Percentiles rank a stretch among this genome's conserved stretches.
Evolutionary conservation across 2,888 invertebrate genomes (phyloP).

Genomic region (Dascillus cervinus): DNA sequence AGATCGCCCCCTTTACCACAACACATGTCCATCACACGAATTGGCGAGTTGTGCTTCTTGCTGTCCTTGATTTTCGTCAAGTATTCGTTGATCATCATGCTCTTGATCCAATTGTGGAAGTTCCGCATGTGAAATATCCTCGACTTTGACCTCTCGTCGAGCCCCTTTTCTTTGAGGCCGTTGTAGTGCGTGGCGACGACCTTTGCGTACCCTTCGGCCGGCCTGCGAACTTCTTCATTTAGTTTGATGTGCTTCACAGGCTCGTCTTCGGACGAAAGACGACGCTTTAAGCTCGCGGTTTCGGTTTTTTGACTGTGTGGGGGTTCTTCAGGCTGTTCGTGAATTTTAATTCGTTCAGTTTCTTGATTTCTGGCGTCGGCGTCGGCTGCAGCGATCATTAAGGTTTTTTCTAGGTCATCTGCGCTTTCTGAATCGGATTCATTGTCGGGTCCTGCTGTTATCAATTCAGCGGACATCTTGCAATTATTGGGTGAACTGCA

Average conservation of each 20-base stretch:
- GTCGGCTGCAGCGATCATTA: slow-evolving; percentile 37
- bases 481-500: too few species aligned
- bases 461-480: too few species aligned
- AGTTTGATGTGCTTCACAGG: slow-evolving; percentile 11
- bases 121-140: slow-evolving; percentile 91
- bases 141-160: slow-evolving; percentile 74
- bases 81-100: slow-evolving; percentile 84
- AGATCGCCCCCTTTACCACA: slow-evolving; percentile 99
- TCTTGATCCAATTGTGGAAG: slow-evolving; percentile 99
- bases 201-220: slow-evolving; percentile 42
- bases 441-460: too few species aligned
- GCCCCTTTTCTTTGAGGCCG: slow-evolving; percentile 72
- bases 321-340: slow-evolving; percentile 3
- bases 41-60: slow-evolving; percentile 57
- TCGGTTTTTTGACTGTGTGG: too few species aligned
- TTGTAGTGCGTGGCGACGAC: slow-evolving; percentile 94
- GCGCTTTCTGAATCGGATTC: slow-evolving; percentile 22
- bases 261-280: slow-evolving; percentile 6
- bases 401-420: slow-evolving; percentile 35
- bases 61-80: slow-evolving; percentile 56
- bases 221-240: slow-evolving; percentile 13
- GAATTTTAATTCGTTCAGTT: slow-evolving; percentile 3
- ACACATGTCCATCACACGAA: slow-evolving; percentile 85
- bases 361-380: slow-evolving; percentile 34
- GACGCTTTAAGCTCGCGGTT: neutral